Evolutionary conservation across 2,113 vertebrate genomes (phyloP).

Genomic region (Nanger granti): DNA sequence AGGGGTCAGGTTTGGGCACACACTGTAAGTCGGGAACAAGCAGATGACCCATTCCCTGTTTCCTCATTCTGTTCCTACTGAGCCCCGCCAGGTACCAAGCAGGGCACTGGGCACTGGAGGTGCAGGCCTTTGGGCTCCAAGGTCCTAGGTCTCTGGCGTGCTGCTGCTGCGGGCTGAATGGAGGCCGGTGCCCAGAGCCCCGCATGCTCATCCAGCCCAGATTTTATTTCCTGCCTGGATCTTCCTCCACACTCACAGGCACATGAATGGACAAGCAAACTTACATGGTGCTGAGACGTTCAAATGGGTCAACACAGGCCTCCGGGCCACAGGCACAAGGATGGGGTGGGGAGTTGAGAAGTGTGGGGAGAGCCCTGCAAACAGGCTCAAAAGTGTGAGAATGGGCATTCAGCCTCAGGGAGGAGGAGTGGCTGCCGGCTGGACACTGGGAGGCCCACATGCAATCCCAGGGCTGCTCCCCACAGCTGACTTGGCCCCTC

Average conservation of each 20-base stretch:
- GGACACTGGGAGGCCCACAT: neutral
- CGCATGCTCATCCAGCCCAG: neutral
- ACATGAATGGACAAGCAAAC: neutral
- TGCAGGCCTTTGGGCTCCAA: neutral
- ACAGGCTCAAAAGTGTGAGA: neutral
- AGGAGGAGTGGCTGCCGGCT: neutral
- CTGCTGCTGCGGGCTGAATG: neutral
- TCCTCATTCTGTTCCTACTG: neutral
- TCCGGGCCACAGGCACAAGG: accelerated
- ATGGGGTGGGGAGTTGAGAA: neutral
- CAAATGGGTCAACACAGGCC: neutral
- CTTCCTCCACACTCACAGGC: neutral
- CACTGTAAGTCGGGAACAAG: neutral
- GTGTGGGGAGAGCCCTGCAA: accelerated
- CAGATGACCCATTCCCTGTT: neutral
- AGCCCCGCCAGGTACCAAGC: neutral
- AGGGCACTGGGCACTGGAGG: neutral
- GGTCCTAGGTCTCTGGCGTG: neutral
- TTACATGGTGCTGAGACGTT: too few species aligned
- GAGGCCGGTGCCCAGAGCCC: neutral
- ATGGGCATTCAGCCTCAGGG: neutral
- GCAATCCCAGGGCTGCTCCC: neutral
- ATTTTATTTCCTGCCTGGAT: neutral
- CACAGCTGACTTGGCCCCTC: conserved; percentile 29
- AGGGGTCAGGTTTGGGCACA: neutral